Evolutionary conservation across 2,888 invertebrate species (phyloP).

Genomic region (Argyra leucocephala): DNA sequence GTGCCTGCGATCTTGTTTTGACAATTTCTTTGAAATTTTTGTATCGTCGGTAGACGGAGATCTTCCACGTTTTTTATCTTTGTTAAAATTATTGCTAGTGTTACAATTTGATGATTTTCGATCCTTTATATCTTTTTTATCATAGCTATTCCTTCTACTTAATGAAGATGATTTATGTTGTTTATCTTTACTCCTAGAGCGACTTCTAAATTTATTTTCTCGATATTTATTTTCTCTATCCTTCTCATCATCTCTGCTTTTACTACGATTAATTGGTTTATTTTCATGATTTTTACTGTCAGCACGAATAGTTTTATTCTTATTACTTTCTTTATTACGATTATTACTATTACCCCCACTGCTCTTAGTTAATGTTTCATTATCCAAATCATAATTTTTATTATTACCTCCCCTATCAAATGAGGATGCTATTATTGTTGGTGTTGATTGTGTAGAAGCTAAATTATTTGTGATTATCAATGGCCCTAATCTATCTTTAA

Average conservation of each 20-base stretch:
- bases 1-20: neutral
- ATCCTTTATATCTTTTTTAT: neutral
- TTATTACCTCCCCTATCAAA: conserved; percentile 15
- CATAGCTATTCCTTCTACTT: neutral
- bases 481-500: conserved; percentile 70
- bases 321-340: conserved; percentile 14
- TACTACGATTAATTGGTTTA: neutral
- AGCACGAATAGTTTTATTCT: conserved; percentile 15
- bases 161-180: neutral
- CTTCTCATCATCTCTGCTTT: conserved; percentile 19
- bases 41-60: conserved; percentile 15
- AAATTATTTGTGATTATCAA: conserved; percentile 27
- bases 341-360: conserved; percentile 18
- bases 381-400: conserved; percentile 18
- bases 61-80: conserved; percentile 17
- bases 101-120: neutral
- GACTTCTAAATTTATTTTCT: conserved; percentile 13
- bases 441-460: conserved; percentile 23
- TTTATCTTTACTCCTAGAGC: conserved; percentile 23
- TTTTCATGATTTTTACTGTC: neutral
- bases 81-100: conserved; percentile 12
- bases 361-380: conserved; percentile 2
- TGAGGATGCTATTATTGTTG: conserved; percentile 11
- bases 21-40: conserved; percentile 12
- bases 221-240: conserved; percentile 29